A percentile compares a stretch with the other conserved stretches of the same genome.
Conservation (phyloP, 2,113 vertebrate genomes). For the Scalopus aquaticus region DNA sequence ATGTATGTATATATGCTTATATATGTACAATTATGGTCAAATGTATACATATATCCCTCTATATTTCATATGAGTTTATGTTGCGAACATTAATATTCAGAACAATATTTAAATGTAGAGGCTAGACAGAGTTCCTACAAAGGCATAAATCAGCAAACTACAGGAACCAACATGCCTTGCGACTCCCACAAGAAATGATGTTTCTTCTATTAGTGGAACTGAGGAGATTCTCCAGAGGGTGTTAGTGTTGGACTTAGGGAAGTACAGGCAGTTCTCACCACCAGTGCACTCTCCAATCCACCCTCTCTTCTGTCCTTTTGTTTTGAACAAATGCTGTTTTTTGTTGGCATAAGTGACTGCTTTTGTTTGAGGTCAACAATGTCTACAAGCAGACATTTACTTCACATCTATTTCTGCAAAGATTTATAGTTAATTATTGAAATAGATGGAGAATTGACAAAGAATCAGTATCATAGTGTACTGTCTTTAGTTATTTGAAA, state of each 20-base stretch:
- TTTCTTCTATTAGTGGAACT: background rate
- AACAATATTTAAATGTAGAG: background rate
- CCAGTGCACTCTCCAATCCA: background rate
- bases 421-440: background rate
- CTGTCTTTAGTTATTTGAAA: background rate
- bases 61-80: background rate
- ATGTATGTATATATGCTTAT: background rate
- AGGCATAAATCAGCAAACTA: background rate
- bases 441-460: background rate
- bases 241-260: background rate
- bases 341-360: background rate
- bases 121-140: background rate
- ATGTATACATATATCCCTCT: background rate
- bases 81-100: background rate
- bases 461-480: background rate
- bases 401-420: background rate
- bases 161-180: background rate
- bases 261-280: background rate
- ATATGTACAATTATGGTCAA: background rate
- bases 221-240: background rate
- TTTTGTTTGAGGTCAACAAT: background rate
- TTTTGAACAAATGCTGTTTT: background rate
- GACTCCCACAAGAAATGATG: background rate
- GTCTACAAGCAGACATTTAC: background rate
- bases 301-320: background rate